A percentile compares a stretch with the other conserved stretches of the same genome.
These are phyloP conservation scores for Watsonalla binaria DNA, from an alignment of 2,888 invertebrate genomes.

Conservation along the genomic window DNA sequence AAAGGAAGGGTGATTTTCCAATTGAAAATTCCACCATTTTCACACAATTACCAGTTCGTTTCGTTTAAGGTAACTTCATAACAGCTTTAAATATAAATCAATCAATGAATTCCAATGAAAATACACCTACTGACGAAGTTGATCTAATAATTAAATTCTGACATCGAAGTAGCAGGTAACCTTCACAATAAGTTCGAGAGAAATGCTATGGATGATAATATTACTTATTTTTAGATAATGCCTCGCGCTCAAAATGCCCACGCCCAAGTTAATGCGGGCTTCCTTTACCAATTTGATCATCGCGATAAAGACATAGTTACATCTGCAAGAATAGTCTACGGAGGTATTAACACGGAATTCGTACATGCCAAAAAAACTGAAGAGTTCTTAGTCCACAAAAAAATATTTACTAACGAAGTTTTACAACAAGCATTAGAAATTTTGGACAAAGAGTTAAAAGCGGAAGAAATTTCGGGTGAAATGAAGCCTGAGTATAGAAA, in stretches of 20 bases:
- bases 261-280: constrained; percentile 86
- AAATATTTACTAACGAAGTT: constrained; percentile 50
- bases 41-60: constrained; percentile 64
- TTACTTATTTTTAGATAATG: constrained; percentile 79
- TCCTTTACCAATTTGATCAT: constrained; percentile 64
- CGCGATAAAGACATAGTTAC: constrained; percentile 27
- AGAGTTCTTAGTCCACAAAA: constrained; percentile 57
- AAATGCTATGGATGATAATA: neutral
- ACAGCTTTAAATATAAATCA: no score
- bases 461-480: constrained; percentile 70
- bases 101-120: no score
- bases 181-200: neutral
- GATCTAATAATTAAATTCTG: neutral
- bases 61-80: constrained; percentile 79
- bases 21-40: constrained; percentile 73
- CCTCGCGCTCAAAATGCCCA: constrained; percentile 85
- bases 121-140: neutral
- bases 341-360: constrained; percentile 70
- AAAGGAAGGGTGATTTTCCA: constrained; percentile 69
- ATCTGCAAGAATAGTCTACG: constrained; percentile 74
- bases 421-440: constrained; percentile 49
- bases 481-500: constrained; percentile 79
- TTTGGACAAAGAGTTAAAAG: constrained; percentile 40
- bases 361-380: constrained; percentile 75
- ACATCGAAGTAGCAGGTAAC: neutral